Percentiles rank a stretch among this genome's conserved stretches.
These are phyloP conservation scores for Dasypogon diadema DNA, from an alignment of 2,888 invertebrate species.

Conservation along the genomic window DNA sequence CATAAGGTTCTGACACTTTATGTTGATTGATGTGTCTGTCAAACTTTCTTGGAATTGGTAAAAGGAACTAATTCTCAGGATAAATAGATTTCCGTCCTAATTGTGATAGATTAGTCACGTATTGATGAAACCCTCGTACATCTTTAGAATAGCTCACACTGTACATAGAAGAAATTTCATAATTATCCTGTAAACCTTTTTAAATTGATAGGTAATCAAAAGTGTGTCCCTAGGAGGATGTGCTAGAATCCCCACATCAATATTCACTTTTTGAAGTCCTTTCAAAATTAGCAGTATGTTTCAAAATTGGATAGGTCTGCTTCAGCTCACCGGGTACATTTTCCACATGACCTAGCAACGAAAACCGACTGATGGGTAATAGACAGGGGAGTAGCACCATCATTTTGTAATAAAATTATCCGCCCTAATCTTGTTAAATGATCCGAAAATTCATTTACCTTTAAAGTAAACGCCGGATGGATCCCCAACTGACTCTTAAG, in stretches of 20 bases:
- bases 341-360: slow-evolving; percentile 24
- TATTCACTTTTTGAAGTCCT: background rate
- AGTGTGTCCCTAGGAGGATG: background rate
- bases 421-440: slow-evolving; percentile 50
- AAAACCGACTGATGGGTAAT: slow-evolving; percentile 5
- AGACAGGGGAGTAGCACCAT: slow-evolving; percentile 1
- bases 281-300: slow-evolving; percentile 16
- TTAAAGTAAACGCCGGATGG: slow-evolving; percentile 3
- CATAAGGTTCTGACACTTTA: too few species aligned
- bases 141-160: too few species aligned
- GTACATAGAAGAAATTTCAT: too few species aligned
- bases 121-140: too few species aligned
- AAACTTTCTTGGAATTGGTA: too few species aligned
- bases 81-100: too few species aligned
- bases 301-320: slow-evolving; percentile 13
- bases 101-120: too few species aligned
- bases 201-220: slow-evolving; percentile 9
- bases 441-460: slow-evolving; percentile 50
- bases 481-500: background rate
- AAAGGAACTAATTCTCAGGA: too few species aligned
- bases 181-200: background rate
- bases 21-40: too few species aligned
- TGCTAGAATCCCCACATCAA: background rate
- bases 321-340: slow-evolving; percentile 1
- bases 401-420: slow-evolving; percentile 49